These are phyloP conservation scores for Scylla paramamosain DNA, from an alignment of 1,140 invertebrate genomes.

Conservation along the genomic window DNA sequence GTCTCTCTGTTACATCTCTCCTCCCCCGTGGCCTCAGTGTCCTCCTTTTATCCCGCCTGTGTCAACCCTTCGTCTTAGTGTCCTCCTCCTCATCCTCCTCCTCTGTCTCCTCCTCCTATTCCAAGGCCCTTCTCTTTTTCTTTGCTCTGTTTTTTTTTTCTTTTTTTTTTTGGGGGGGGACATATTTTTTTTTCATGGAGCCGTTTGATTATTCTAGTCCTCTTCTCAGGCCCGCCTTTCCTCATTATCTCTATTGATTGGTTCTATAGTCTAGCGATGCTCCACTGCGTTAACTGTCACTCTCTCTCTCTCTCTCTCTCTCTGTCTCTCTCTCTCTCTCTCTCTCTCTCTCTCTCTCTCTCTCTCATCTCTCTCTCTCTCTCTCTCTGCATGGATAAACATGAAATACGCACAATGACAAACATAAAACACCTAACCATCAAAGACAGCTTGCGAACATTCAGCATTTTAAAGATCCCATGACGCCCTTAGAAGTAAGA, in stretches of 20 bases:
- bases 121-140: not conserved
- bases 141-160: not conserved
- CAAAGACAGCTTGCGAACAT: too few relatives aligned
- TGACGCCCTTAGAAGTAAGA: too few relatives aligned
- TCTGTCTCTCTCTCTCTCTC: constrained; percentile 10
- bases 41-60: too few relatives aligned
- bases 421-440: too few relatives aligned
- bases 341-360: not conserved
- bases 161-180: not conserved
- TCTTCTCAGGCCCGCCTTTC: not conserved
- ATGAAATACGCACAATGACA: too few relatives aligned
- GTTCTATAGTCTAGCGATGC: not conserved
- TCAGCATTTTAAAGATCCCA: too few relatives aligned
- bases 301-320: not conserved
- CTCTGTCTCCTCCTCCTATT: not conserved
- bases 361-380: too few relatives aligned
- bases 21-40: too few relatives aligned
- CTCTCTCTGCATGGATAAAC: too few relatives aligned
- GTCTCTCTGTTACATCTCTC: too few relatives aligned
- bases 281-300: not conserved
- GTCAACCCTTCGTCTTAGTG: not conserved
- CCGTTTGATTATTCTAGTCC: not conserved
- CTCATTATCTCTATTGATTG: not conserved
- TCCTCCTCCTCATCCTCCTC: not conserved
- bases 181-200: not conserved